These are phyloP conservation scores for Myxocyprinus asiaticus DNA, from an alignment of 2,113 vertebrate genomes.

Conservation along the genomic window DNA sequence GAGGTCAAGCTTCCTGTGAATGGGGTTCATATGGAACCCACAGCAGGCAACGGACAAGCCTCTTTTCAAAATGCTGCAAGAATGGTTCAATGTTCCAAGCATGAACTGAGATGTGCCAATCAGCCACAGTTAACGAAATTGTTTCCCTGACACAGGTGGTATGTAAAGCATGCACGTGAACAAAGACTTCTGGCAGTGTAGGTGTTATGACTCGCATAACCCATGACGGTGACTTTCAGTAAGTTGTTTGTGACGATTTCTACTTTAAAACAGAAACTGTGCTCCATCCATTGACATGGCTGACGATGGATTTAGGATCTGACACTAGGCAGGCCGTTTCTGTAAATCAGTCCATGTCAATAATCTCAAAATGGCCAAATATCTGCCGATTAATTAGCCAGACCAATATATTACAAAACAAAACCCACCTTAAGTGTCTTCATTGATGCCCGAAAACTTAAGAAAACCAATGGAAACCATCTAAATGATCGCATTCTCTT, in stretches of 20 bases:
- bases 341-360: background rate
- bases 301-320: no score
- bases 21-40: conserved; percentile 11
- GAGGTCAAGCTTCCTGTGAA: conserved; percentile 40
- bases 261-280: background rate
- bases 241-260: background rate
- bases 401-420: no score
- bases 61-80: background rate
- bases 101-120: conserved; percentile 5
- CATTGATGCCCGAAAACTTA: background rate
- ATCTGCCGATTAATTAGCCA: background rate
- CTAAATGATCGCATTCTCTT: background rate
- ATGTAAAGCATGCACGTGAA: background rate
- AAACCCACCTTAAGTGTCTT: background rate
- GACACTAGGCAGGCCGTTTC: no score
- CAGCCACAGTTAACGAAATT: no score
- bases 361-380: background rate
- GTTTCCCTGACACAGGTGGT: conserved; percentile 11
- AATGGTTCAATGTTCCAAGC: background rate
- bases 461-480: background rate
- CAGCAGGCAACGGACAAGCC: background rate
- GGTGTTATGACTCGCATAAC: conserved; percentile 38
- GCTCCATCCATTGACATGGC: no score
- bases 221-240: background rate
- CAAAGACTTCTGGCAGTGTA: conserved; percentile 18